phyloP scores from a whole-genome alignment of 2,113 vertebrate genomes.

The Athene cunicularia region DNA sequence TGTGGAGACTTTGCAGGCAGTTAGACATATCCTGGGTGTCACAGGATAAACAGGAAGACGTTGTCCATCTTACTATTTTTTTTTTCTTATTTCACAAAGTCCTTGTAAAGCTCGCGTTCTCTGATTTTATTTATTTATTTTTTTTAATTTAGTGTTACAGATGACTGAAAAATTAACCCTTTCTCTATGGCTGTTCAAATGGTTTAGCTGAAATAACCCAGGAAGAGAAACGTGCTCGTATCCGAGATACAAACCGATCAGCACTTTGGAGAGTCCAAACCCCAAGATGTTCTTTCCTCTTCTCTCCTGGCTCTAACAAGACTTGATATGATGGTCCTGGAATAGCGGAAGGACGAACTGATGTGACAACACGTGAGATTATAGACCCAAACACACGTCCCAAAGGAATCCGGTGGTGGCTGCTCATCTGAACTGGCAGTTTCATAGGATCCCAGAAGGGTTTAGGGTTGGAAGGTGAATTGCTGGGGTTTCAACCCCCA shows the following conservation, averaged over 20 bases:
- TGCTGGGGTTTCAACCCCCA: too few species aligned
- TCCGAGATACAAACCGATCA: background rate
- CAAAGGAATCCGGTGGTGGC: background rate
- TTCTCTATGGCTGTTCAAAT: background rate
- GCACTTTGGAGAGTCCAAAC: background rate
- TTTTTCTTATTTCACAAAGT: background rate
- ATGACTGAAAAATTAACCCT: background rate
- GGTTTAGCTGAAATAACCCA: background rate
- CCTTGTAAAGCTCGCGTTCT: background rate
- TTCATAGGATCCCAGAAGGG: background rate
- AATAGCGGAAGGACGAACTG: background rate
- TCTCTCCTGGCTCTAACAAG: background rate
- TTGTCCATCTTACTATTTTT: too few species aligned
- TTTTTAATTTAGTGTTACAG: background rate
- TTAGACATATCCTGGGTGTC: background rate
- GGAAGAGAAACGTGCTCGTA: background rate
- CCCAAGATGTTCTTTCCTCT: background rate
- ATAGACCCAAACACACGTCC: too few species aligned
- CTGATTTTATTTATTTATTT: background rate
- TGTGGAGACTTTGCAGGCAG: background rate
- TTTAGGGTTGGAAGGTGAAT: background rate
- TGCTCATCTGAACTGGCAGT: background rate
- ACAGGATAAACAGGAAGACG: background rate
- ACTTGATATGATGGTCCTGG: background rate
- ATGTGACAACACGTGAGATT: too few species aligned